A percentile compares a stretch with the other conserved stretches of the same genome.
Evolutionary conservation across 2,888 invertebrate species (phyloP).

Genomic region (Euspilapteryx auroguttella): DNA sequence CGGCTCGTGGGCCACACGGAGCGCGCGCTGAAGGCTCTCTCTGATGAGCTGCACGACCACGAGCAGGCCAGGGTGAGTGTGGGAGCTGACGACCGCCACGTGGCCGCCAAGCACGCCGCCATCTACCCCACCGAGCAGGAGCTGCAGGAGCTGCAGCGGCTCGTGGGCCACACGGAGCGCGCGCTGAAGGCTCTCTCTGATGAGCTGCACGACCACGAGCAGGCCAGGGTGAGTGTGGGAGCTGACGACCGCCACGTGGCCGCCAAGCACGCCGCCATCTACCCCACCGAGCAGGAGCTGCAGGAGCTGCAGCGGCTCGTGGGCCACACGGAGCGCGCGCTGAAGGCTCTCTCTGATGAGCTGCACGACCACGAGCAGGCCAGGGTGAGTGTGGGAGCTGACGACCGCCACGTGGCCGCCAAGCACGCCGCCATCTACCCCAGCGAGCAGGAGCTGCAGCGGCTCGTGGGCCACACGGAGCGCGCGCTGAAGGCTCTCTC

Average conservation of each 20-base stretch:
- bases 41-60: slow-evolving; percentile 79
- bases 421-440: slow-evolving; percentile 95
- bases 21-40: slow-evolving; percentile 90
- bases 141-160: slow-evolving; percentile 85
- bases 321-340: slow-evolving; percentile 88
- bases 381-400: slow-evolving; percentile 41
- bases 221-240: slow-evolving; percentile 29
- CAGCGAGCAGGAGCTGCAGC: slow-evolving; percentile 83
- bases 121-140: slow-evolving; percentile 55
- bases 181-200: slow-evolving; percentile 95
- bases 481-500: slow-evolving; percentile 92
- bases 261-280: not conserved
- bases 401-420: slow-evolving; percentile 93
- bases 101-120: not conserved
- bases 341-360: slow-evolving; percentile 92
- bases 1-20: slow-evolving; percentile 92
- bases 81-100: not conserved
- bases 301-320: slow-evolving; percentile 90
- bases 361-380: slow-evolving; percentile 65
- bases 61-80: slow-evolving; percentile 36
- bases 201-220: slow-evolving; percentile 68
- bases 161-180: slow-evolving; percentile 90
- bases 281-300: slow-evolving; percentile 63
- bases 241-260: not conserved
- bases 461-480: slow-evolving; percentile 92